Evolutionary conservation across 2,113 vertebrate genomes (phyloP).

Genomic region (Trinectes maculatus): DNA sequence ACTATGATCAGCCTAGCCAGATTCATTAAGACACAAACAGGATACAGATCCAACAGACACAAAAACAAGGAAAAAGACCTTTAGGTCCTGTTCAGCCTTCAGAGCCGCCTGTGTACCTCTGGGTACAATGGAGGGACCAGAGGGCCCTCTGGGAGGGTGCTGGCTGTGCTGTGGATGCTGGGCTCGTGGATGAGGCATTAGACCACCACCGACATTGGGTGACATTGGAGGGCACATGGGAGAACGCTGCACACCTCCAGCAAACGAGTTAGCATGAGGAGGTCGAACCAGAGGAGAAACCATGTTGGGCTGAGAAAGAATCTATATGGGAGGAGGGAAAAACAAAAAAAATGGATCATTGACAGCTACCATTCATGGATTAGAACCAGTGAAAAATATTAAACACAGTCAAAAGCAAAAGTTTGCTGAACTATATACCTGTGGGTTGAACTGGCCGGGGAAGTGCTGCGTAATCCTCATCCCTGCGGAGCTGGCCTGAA

Average conservation of each 20-base stretch:
- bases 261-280: conserved; percentile 92
- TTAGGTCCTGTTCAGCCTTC: conserved; percentile 93
- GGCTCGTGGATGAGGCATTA: conserved; percentile 92
- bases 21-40: background rate
- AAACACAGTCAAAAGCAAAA: background rate
- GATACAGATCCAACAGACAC: background rate
- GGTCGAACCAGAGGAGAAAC: conserved; percentile 94
- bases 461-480: conserved; percentile 93
- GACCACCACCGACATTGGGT: conserved; percentile 89
- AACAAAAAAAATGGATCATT: background rate
- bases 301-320: conserved; percentile 95
- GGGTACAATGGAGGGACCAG: conserved; percentile 86
- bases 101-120: conserved; percentile 89
- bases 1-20: background rate
- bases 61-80: conserved; percentile 81
- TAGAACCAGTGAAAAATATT: background rate
- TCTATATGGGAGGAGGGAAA: conserved; percentile 75
- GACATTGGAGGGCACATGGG: conserved; percentile 87
- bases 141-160: conserved; percentile 86
- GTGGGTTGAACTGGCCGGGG: conserved; percentile 94
- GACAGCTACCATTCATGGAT: background rate
- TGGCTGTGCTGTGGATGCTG: conserved; percentile 86
- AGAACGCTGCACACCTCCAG: conserved; percentile 91
- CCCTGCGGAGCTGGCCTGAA: conserved; percentile 87
- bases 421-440: too few relatives aligned